These are phyloP conservation scores for Neodon shergylaensis DNA, from an alignment of 2,113 vertebrate species.

Conservation along the genomic window DNA sequence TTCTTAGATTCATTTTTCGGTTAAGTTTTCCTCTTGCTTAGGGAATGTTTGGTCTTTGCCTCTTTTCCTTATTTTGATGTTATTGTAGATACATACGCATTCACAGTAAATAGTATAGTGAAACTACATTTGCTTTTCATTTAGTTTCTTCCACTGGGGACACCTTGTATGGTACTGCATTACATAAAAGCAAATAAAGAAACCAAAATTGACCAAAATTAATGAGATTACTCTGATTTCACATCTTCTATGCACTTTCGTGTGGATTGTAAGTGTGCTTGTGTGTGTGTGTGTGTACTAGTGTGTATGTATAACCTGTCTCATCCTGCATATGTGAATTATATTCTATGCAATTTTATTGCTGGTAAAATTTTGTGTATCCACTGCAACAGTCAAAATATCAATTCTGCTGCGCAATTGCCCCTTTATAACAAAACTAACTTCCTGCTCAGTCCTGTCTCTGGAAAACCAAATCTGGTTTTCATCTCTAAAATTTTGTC, in stretches of 20 bases:
- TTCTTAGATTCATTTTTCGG: constrained; percentile 28
- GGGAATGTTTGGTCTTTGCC: neutral
- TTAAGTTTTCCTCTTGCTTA: neutral
- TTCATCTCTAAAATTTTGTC: neutral
- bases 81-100: neutral
- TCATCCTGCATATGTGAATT: rapidly evolving
- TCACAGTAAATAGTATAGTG: neutral
- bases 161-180: neutral
- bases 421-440: neutral
- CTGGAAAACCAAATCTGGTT: neutral
- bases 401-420: neutral
- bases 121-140: neutral
- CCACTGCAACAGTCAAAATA: neutral
- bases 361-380: neutral
- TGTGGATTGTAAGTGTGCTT: neutral
- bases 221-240: neutral
- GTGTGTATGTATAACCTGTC: neutral
- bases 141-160: neutral
- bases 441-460: neutral
- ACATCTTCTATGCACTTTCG: neutral
- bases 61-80: constrained; percentile 44
- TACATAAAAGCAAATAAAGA: neutral
- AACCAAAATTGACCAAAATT: neutral
- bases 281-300: rapidly evolving
- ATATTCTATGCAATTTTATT: neutral